phyloP scores from a whole-genome alignment of 2,113 vertebrate species.

The Danionella cerebrum region DNA sequence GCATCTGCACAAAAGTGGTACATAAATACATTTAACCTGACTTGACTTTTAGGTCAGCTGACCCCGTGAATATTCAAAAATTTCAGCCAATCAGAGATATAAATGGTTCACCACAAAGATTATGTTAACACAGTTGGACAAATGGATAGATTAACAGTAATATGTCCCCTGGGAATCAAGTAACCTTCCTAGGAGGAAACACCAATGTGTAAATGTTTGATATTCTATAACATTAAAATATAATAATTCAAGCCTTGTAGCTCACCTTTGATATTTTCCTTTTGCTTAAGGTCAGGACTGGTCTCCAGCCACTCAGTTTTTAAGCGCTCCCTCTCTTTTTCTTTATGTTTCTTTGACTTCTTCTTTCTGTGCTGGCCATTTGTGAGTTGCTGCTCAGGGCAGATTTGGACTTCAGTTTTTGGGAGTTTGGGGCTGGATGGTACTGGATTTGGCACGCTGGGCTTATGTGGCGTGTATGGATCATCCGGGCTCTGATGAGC shows the following conservation, averaged over 20 bases:
- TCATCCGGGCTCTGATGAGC: conserved; percentile 52
- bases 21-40: too few relatives aligned
- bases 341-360: conserved; percentile 70
- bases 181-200: too few relatives aligned
- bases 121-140: too few relatives aligned
- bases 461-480: conserved; percentile 54
- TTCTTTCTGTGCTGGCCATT: conserved; percentile 64
- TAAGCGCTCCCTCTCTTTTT: conserved; percentile 59
- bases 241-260: too few relatives aligned
- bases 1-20: too few relatives aligned
- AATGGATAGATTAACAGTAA: too few relatives aligned
- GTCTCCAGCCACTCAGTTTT: conserved; percentile 64
- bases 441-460: conserved; percentile 36
- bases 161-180: too few relatives aligned
- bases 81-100: too few relatives aligned
- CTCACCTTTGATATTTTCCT: conserved; percentile 62
- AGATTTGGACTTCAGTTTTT: conserved; percentile 41
- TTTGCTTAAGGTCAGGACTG: conserved; percentile 57
- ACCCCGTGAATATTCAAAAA: too few relatives aligned
- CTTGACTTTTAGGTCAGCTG: too few relatives aligned
- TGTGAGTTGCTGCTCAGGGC: conserved; percentile 48
- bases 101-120: too few relatives aligned
- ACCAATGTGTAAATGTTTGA: too few relatives aligned
- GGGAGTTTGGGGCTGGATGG: conserved; percentile 43
- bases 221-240: neutral